Evolutionary conservation across 2,797 vertebrate genomes (phyloP).

Genomic region (Megaceryle alcyon): DNA sequence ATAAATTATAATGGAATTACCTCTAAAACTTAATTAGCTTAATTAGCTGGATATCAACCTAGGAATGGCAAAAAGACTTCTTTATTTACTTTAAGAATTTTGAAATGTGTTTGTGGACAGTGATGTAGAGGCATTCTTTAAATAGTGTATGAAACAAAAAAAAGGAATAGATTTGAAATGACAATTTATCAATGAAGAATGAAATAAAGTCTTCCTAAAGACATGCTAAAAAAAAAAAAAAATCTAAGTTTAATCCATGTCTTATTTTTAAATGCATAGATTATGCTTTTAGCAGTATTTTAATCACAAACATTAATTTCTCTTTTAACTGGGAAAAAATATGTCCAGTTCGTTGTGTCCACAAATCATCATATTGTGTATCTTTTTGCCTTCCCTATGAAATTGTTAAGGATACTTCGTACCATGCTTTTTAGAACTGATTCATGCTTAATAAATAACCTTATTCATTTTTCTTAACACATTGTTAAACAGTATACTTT

Average conservation of each 20-base stretch:
- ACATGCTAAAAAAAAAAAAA: not conserved
- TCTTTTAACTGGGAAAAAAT: slow-evolving; percentile 3
- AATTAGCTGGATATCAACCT: slow-evolving; percentile 27
- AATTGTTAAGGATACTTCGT: not conserved
- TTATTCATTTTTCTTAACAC: not conserved
- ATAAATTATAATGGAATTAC: not conserved
- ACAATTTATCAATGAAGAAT: not conserved
- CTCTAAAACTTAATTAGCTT: not conserved
- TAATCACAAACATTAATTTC: not conserved
- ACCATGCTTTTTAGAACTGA: not conserved
- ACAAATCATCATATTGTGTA: not conserved
- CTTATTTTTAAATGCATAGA: not conserved
- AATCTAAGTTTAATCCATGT: not conserved
- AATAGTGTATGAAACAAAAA: not conserved
- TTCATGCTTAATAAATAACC: not conserved
- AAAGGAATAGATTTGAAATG: not conserved
- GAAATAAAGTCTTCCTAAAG: not conserved
- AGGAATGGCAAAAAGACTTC: slow-evolving; percentile 31
- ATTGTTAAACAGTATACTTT: not conserved
- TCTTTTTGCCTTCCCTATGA: not conserved
- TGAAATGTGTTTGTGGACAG: slow-evolving; percentile 29
- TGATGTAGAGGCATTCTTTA: not conserved
- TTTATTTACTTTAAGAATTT: slow-evolving; percentile 26
- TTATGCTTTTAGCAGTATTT: not conserved
- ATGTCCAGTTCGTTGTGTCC: not conserved